Percentiles rank a stretch among this genome's conserved stretches.
Evolutionary conservation across 2,888 invertebrate genomes (phyloP).

Genomic region (Ganaspis brasiliensis): DNA sequence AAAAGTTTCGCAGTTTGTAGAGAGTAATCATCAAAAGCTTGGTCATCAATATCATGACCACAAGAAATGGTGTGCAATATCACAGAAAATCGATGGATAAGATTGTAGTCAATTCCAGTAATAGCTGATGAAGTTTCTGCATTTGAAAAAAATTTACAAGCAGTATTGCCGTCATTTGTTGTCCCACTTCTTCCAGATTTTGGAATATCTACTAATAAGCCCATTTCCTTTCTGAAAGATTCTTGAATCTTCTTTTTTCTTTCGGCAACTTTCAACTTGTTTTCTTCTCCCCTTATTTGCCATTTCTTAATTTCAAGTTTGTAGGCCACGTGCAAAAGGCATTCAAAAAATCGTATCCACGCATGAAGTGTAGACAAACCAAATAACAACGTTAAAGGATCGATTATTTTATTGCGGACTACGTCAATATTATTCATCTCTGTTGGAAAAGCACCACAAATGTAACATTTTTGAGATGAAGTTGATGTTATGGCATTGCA

Average conservation of each 20-base stretch:
- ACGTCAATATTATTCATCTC: too few relatives aligned
- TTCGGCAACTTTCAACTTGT: conserved; percentile 29
- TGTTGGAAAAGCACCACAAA: too few relatives aligned
- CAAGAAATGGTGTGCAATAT: conserved; percentile 24
- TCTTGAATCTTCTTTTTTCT: conserved; percentile 41
- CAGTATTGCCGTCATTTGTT: conserved; percentile 44
- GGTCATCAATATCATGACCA: conserved; percentile 7
- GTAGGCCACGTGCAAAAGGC: conserved; percentile 43
- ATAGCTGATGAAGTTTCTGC: conserved; percentile 1
- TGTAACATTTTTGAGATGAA: too few relatives aligned
- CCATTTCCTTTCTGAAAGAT: conserved; percentile 26
- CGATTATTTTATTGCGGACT: not conserved
- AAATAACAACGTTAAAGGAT: not conserved
- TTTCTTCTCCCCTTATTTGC: conserved; percentile 4
- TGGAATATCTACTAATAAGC: conserved; percentile 32
- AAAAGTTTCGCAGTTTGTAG: conserved; percentile 9
- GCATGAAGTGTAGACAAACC: conserved; percentile 47
- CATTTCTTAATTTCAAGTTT: conserved; percentile 43
- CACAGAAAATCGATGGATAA: conserved; percentile 15
- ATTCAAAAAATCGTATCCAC: conserved; percentile 43
- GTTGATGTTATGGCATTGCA: too few relatives aligned
- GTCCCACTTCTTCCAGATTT: conserved; percentile 33
- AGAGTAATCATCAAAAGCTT: conserved; percentile 7
- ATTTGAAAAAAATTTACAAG: conserved; percentile 40
- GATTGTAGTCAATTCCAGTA: conserved; percentile 12